phyloP scores from a whole-genome alignment of 1,140 invertebrate species.

The Paracyclopina nana region DNA sequence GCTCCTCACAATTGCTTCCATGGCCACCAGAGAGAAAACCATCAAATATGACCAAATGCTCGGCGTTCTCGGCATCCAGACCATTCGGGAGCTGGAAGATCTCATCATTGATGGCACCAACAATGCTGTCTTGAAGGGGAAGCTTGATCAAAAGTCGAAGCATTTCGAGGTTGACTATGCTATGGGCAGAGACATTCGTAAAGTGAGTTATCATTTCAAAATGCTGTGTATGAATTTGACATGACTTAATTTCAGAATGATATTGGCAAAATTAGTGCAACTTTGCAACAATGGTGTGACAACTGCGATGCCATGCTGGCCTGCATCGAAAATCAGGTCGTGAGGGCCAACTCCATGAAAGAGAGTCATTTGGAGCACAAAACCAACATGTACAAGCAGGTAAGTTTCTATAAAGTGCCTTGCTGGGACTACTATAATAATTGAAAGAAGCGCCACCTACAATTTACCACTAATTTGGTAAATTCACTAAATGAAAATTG shows the following conservation, averaged over 20 bases:
- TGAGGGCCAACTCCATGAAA: constrained; percentile 63
- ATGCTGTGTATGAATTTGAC: not conserved
- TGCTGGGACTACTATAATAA: too few relatives aligned
- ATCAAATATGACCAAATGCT: constrained; percentile 69
- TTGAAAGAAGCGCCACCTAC: too few relatives aligned
- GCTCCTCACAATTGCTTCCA: constrained; percentile 81
- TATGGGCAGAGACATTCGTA: constrained; percentile 69
- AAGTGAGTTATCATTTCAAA: constrained; percentile 30
- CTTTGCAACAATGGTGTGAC: constrained; percentile 66
- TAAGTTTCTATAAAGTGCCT: constrained; percentile 31
- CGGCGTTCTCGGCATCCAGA: constrained; percentile 69
- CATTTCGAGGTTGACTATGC: constrained; percentile 83
- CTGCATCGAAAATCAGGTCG: constrained; percentile 73
- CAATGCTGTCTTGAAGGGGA: constrained; percentile 78
- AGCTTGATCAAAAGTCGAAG: constrained; percentile 82
- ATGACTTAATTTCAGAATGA: constrained; percentile 16
- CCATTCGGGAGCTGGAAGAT: constrained; percentile 83
- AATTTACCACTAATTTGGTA: too few relatives aligned
- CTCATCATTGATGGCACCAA: constrained; percentile 95
- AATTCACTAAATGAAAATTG: not conserved
- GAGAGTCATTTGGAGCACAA: constrained; percentile 54
- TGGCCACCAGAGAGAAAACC: constrained; percentile 68
- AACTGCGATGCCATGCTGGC: constrained; percentile 69
- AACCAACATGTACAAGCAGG: constrained; percentile 63
- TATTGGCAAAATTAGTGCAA: constrained; percentile 46